phyloP scores from a whole-genome alignment of 2,888 invertebrate genomes.

The Eurois occulta region DNA sequence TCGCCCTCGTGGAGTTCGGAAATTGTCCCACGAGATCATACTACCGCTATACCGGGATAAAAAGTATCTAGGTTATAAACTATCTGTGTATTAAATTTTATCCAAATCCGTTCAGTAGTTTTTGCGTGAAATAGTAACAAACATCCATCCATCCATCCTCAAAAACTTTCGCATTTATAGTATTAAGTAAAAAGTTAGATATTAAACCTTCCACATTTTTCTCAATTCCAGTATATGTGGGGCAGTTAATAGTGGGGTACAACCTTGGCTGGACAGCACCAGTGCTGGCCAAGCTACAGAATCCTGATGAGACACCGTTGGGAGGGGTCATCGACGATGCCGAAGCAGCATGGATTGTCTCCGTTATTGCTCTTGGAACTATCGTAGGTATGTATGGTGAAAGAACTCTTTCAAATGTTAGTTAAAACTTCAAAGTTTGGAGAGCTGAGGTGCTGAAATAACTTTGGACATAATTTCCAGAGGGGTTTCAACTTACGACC shows the following conservation, averaged over 20 bases:
- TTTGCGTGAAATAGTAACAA: too few species aligned
- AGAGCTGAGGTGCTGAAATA: not conserved
- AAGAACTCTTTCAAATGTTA: not conserved
- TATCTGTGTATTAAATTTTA: too few species aligned
- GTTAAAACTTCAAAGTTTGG: too few species aligned
- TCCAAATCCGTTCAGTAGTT: too few species aligned
- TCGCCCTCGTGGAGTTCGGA: too few species aligned
- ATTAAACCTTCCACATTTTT: too few species aligned
- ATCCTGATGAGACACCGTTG: conserved; percentile 26
- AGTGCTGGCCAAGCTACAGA: conserved; percentile 22
- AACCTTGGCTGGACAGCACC: conserved; percentile 31
- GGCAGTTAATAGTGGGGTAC: conserved; percentile 15
- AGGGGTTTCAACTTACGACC: not conserved
- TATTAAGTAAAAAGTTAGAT: too few species aligned
- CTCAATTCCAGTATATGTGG: conserved; percentile 38
- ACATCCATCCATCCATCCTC: too few species aligned
- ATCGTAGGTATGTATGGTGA: not conserved
- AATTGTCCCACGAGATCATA: too few species aligned
- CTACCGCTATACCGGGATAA: too few species aligned
- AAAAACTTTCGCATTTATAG: too few species aligned
- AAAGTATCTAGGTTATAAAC: too few species aligned
- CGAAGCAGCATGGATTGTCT: conserved; percentile 28
- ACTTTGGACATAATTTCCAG: not conserved
- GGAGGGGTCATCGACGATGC: conserved; percentile 4
- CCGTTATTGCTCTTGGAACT: conserved; percentile 2